Conservation (phyloP, 2,888 invertebrate genomes). For the Leucoma salicis region DNA sequence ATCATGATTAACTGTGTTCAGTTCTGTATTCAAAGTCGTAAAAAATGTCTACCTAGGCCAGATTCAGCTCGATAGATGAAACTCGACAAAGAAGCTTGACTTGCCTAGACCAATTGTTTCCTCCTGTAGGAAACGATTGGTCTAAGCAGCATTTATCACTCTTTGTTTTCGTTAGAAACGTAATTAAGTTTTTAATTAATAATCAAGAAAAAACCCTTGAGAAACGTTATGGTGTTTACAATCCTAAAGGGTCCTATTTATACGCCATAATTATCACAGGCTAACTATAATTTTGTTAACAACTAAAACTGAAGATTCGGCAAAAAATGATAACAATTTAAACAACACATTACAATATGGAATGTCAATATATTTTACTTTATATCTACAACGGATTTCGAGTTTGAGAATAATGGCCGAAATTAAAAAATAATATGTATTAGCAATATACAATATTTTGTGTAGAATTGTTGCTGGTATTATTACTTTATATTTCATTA, state of each 20-base stretch:
- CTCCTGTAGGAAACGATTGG: no score
- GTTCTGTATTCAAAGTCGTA: no score
- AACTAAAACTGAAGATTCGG: slow-evolving; percentile 18
- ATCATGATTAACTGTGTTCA: no score
- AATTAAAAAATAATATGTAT: slow-evolving; percentile 59
- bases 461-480: slow-evolving; percentile 52
- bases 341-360: slow-evolving; percentile 78
- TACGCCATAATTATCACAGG: background rate
- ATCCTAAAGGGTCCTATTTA: background rate
- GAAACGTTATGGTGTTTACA: background rate
- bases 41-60: no score
- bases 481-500: slow-evolving; percentile 44
- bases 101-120: no score
- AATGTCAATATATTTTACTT: slow-evolving; percentile 82
- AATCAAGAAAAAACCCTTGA: no score
- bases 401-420: slow-evolving; percentile 69
- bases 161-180: no score
- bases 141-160: no score
- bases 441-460: slow-evolving; percentile 72
- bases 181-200: no score
- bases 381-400: slow-evolving; percentile 76
- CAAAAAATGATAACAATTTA: slow-evolving; percentile 57
- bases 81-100: no score
- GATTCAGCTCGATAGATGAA: no score
- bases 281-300: slow-evolving; percentile 5